phyloP scores from a whole-genome alignment of 1,140 invertebrate genomes.

The Papilio glaucus region DNA sequence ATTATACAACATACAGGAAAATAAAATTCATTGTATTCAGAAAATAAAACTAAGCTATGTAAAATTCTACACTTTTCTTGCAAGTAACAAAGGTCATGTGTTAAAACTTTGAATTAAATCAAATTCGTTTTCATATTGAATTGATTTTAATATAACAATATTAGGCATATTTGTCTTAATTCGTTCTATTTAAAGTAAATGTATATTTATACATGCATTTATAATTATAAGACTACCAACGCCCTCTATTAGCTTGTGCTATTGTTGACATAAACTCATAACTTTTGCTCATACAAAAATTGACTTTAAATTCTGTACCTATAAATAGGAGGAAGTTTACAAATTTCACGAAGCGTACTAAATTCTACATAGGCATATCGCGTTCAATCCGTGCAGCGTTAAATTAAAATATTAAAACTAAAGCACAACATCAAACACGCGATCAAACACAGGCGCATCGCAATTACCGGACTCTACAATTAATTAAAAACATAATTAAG shows the following conservation, averaged over 20 bases:
- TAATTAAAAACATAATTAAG: constrained; percentile 78
- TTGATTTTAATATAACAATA: constrained; percentile 27
- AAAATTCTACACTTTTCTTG: background rate
- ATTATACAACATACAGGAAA: constrained; percentile 12
- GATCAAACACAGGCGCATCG: constrained; percentile 34
- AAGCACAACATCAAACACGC: constrained; percentile 39
- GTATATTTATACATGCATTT: no score
- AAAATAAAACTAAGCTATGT: background rate
- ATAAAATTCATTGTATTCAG: background rate
- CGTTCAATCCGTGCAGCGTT: background rate
- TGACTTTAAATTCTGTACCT: background rate
- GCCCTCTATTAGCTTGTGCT: background rate
- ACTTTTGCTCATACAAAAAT: no score
- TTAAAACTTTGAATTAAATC: background rate
- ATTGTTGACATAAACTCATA: background rate
- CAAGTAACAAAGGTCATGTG: no score
- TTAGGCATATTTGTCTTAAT: background rate
- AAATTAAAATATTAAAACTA: constrained; percentile 31
- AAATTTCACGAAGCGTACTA: background rate
- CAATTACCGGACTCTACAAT: constrained; percentile 47
- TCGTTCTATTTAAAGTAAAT: constrained; percentile 1
- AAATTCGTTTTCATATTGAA: background rate
- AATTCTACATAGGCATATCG: constrained; percentile 12
- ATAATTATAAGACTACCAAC: background rate
- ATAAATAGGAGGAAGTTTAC: background rate